phyloP scores from a whole-genome alignment of 2,113 vertebrate genomes.

The Xiphophorus couchianus region DNA sequence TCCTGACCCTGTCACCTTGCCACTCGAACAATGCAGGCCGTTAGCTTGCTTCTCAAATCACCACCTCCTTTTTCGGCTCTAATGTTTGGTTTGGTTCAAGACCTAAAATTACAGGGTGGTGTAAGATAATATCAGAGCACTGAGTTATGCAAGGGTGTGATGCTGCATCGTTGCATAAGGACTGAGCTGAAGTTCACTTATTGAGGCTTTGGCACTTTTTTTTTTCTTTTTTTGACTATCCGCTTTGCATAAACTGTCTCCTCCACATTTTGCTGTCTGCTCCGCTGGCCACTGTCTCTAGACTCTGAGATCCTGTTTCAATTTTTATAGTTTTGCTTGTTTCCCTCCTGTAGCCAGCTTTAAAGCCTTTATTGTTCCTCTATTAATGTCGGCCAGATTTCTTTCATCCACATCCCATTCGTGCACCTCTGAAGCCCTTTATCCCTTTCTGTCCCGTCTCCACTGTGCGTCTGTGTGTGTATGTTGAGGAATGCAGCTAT shows the following conservation, averaged over 20 bases:
- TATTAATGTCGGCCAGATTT: constrained; percentile 13
- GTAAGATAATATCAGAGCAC: constrained; percentile 13
- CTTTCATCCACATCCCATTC: constrained; percentile 31
- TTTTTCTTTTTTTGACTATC: background rate
- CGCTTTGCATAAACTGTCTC: constrained; percentile 15
- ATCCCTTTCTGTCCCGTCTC: constrained; percentile 24
- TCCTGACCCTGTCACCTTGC: constrained; percentile 14
- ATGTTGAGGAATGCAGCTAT: constrained; percentile 18
- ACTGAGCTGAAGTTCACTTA: constrained; percentile 41
- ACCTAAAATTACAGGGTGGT: constrained; percentile 8
- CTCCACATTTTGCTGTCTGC: constrained; percentile 15
- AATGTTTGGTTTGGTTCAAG: constrained; percentile 23
- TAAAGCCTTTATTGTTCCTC: constrained; percentile 17
- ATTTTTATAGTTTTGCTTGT: constrained; percentile 14
- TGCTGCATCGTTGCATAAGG: constrained; percentile 35
- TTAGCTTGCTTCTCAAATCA: constrained; percentile 1
- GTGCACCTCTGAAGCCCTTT: constrained; percentile 15
- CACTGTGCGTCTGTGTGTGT: background rate
- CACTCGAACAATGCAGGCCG: constrained; percentile 5
- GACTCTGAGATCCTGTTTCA: constrained; percentile 22
- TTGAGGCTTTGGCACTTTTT: constrained; percentile 3
- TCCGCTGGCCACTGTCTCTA: constrained; percentile 32
- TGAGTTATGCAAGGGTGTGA: constrained; percentile 1
- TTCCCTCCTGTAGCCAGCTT: constrained; percentile 20
- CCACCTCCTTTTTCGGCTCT: background rate